Base-by-base conservation (phyloP, 2,797 vertebrate genomes). In the Melanotaenia trifasciata region DNA sequence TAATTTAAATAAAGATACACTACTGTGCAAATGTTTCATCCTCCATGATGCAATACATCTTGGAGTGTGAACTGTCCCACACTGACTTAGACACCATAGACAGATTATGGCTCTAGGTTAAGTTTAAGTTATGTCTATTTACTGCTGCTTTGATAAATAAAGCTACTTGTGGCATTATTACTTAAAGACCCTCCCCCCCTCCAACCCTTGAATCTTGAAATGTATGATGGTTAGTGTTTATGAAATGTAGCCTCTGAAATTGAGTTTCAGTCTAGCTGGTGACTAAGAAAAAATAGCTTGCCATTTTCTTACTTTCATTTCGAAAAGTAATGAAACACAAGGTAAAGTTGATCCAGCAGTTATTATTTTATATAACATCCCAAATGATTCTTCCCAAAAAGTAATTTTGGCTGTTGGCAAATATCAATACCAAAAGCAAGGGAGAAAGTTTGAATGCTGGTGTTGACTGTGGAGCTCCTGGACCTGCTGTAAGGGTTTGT, bases 401-500 rank as follows among this genome's bases (percentile, higher is more conserved):
- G 90, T 91, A 91, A 92, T 93, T 93, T 92, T 89, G 90, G 81
- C 86, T 88, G 90, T 91, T 90, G 77, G 89, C 90, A 92, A 93
- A 92, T 93, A 91, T 91, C 89, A 93, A 90, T 87, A 90, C 84
- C 79, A 74, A 87, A 85, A 89, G 86, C 89, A 74, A 69, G 85
- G 82, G 84, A 84, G 83, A 79, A 57, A 87, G 84, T 81, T 78
- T 79, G 86, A 83, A 83, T 78, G 82, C 84, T 72, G 80, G 47
- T 90, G 88, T 93, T 92, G 90, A 91, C 92, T 85, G 76, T 83
- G 79, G 84, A 35, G 88, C 85, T 87, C 80, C 61, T 4, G 81
- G 81, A 81, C 75, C 79, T 87, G 84, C 85, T 81, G 76, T 64
- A 20, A 58, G 77, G 81, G 51, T 83, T 80, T 93, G 88, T 90